Conservation (phyloP, 2,113 vertebrate genomes). For the Archilochus colubris region DNA sequence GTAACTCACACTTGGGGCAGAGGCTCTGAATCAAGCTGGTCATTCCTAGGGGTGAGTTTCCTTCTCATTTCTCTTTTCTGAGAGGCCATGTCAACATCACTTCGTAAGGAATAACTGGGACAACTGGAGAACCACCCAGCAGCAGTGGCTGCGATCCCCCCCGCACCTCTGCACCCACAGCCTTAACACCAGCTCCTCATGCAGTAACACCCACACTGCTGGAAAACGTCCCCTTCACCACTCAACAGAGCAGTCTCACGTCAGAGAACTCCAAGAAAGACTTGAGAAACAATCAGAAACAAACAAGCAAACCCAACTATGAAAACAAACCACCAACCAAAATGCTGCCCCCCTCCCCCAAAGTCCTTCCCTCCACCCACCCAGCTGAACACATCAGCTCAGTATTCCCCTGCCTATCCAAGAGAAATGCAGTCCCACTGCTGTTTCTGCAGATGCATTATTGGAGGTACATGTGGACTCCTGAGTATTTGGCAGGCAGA, state of each 20-base stretch:
- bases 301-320: background rate
- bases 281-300: background rate
- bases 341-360: background rate
- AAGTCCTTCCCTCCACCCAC: background rate
- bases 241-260: background rate
- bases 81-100: background rate
- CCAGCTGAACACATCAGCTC: background rate
- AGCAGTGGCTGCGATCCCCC: fast-evolving
- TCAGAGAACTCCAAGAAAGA: background rate
- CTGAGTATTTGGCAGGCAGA: background rate
- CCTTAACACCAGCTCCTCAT: background rate
- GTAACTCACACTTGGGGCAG: constrained; percentile 7
- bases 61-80: background rate
- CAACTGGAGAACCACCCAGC: fast-evolving
- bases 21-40: background rate
- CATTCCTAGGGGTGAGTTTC: background rate
- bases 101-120: background rate
- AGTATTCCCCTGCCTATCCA: background rate
- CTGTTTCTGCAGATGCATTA: background rate
- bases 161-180: background rate
- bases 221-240: background rate
- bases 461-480: background rate
- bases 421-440: background rate
- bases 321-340: background rate
- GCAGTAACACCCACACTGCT: fast-evolving